Evolutionary conservation across 1,140 invertebrate species (phyloP).

Genomic region (Ostrea edulis): DNA sequence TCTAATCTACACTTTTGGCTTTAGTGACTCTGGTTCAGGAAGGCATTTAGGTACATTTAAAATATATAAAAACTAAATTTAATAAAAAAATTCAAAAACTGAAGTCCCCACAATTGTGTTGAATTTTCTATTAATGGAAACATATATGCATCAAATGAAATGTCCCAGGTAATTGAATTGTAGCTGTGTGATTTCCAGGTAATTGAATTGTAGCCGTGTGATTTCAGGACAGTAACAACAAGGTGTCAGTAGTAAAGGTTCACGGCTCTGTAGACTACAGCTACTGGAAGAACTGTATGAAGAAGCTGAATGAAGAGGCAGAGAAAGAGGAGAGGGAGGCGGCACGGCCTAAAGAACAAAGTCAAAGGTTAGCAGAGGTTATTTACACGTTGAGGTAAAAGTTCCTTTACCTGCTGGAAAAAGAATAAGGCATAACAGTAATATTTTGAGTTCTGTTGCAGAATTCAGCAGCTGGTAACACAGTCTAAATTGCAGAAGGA

Average conservation of each 20-base stretch:
- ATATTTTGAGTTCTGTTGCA: neutral
- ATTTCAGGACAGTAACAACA: neutral
- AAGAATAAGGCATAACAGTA: too few relatives aligned
- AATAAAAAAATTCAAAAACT: too few relatives aligned
- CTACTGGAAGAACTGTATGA: conserved; percentile 37
- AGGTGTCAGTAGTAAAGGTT: conserved; percentile 1
- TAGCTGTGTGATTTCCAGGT: neutral
- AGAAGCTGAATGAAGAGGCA: conserved; percentile 17
- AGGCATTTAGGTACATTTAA: too few relatives aligned
- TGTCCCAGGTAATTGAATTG: too few relatives aligned
- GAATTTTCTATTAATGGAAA: too few relatives aligned
- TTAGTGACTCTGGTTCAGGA: too few relatives aligned
- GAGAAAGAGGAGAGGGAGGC: neutral
- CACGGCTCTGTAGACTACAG: neutral
- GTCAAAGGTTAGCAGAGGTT: neutral
- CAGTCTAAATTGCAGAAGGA: conserved; percentile 4
- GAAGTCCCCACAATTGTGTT: too few relatives aligned
- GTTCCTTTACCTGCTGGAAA: too few relatives aligned
- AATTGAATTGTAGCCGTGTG: too few relatives aligned
- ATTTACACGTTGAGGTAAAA: neutral
- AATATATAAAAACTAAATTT: too few relatives aligned
- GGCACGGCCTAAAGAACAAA: neutral
- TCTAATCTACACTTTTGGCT: too few relatives aligned
- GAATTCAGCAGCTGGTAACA: neutral
- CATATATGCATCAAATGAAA: too few relatives aligned